Evolutionary conservation across 92 coral and sea anemone genomes (phyloP).

Genomic region (Heliopora coerulea): DNA sequence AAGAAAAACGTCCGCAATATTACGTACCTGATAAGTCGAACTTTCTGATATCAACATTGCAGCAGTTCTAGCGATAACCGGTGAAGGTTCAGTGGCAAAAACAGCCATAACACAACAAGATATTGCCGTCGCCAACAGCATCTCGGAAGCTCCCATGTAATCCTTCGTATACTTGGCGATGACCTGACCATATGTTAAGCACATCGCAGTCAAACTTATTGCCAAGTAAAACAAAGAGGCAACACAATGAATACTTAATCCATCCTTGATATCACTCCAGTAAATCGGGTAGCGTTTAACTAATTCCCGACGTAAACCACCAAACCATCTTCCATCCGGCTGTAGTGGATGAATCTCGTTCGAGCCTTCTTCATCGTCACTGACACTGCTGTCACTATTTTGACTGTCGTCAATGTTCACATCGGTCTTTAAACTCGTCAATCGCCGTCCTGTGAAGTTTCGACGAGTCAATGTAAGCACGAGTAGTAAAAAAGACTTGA

Average conservation of each 20-base stretch:
- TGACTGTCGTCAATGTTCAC: too few species aligned
- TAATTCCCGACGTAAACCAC: slow-evolving; percentile 22
- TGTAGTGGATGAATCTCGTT: slow-evolving; percentile 28
- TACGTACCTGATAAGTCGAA: slow-evolving; percentile 28
- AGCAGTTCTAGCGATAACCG: slow-evolving; percentile 35
- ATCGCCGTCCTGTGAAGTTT: too few species aligned
- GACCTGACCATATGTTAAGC: slow-evolving; percentile 39
- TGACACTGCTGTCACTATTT: neutral
- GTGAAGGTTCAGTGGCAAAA: slow-evolving; percentile 29
- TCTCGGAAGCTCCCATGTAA: slow-evolving; percentile 24
- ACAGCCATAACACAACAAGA: slow-evolving; percentile 20
- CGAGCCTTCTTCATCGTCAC: neutral
- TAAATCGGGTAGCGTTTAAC: slow-evolving; percentile 30
- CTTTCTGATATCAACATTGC: slow-evolving; percentile 40
- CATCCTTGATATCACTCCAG: slow-evolving; percentile 33
- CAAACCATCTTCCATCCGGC: slow-evolving; percentile 32
- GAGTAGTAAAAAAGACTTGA: too few species aligned
- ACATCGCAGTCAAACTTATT: slow-evolving; percentile 36
- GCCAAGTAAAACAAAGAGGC: slow-evolving; percentile 31
- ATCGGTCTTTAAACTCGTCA: too few species aligned
- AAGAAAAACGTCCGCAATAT: too few species aligned
- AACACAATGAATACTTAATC: slow-evolving; percentile 25
- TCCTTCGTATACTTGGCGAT: slow-evolving; percentile 30
- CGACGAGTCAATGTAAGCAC: too few species aligned
- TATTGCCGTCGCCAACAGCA: slow-evolving; percentile 22